These are phyloP conservation scores for Penelope pileata DNA, from an alignment of 2,113 vertebrate genomes.

Conservation along the genomic window DNA sequence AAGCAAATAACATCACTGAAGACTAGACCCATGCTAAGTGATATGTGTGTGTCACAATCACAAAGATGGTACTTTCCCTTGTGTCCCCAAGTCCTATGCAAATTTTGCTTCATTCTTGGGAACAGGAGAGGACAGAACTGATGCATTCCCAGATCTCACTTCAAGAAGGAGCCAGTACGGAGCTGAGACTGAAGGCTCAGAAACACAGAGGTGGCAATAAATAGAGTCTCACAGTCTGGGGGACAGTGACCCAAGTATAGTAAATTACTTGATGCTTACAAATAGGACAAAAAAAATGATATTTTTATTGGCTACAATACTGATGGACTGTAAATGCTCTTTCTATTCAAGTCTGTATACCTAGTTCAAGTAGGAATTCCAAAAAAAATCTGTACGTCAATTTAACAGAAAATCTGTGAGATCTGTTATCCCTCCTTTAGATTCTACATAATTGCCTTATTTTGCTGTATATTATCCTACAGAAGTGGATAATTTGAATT, in stretches of 20 bases:
- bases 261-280: not conserved
- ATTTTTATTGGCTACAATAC: not conserved
- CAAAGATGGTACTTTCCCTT: not conserved
- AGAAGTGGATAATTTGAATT: not conserved
- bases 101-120: not conserved
- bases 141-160: not conserved
- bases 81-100: not conserved
- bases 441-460: not conserved
- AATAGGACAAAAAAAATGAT: not conserved
- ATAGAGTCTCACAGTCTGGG: not conserved
- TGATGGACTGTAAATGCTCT: not conserved
- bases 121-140: not conserved
- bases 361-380: not conserved
- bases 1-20: not conserved
- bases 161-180: not conserved
- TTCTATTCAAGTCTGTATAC: not conserved
- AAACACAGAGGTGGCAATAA: not conserved
- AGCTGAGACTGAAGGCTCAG: not conserved
- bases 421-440: not conserved
- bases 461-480: not conserved
- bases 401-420: not conserved
- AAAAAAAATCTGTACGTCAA: too few species aligned
- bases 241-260: not conserved
- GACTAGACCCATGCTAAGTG: not conserved
- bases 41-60: not conserved